phyloP scores from a whole-genome alignment of 2,888 invertebrate genomes.

The Lomographa bimaculata region DNA sequence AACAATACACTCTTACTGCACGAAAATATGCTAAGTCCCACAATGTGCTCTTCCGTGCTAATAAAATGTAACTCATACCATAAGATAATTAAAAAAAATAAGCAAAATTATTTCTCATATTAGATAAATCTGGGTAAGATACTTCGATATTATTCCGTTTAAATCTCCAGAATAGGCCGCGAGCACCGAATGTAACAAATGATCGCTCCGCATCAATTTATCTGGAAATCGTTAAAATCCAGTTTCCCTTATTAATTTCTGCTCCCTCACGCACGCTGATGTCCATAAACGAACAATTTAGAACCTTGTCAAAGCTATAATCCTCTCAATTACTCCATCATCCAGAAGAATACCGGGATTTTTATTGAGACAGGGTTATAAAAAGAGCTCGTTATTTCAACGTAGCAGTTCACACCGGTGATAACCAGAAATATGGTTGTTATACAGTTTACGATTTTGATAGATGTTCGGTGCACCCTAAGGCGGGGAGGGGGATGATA shows the following conservation, averaged over 20 bases:
- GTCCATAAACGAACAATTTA: neutral
- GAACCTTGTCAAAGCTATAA: slow-evolving; percentile 4
- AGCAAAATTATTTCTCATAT: too few species aligned
- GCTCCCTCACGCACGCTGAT: slow-evolving; percentile 41
- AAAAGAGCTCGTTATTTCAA: neutral
- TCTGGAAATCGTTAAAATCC: slow-evolving; percentile 72
- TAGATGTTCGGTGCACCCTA: slow-evolving; percentile 43
- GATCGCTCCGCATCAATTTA: slow-evolving; percentile 73
- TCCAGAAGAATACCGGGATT: too few species aligned
- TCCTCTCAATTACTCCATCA: too few species aligned
- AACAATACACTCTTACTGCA: too few species aligned
- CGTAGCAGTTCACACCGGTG: slow-evolving; percentile 44
- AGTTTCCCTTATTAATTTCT: slow-evolving; percentile 77
- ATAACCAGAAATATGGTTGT: slow-evolving; percentile 59
- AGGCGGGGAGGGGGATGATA: slow-evolving; percentile 37
- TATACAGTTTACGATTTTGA: slow-evolving; percentile 61
- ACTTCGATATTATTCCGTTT: too few species aligned
- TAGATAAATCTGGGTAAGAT: too few species aligned
- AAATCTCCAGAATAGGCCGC: slow-evolving; percentile 51
- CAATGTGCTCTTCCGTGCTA: too few species aligned
- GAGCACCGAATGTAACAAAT: slow-evolving; percentile 65
- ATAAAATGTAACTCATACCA: too few species aligned
- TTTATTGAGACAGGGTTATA: slow-evolving; percentile 9
- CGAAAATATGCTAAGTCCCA: too few species aligned
- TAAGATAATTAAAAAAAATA: too few species aligned